A percentile compares a stretch with the other conserved stretches of the same genome.
Conservation (phyloP, 2,797 vertebrate species). For the Brachyalestes nurse region DNA sequence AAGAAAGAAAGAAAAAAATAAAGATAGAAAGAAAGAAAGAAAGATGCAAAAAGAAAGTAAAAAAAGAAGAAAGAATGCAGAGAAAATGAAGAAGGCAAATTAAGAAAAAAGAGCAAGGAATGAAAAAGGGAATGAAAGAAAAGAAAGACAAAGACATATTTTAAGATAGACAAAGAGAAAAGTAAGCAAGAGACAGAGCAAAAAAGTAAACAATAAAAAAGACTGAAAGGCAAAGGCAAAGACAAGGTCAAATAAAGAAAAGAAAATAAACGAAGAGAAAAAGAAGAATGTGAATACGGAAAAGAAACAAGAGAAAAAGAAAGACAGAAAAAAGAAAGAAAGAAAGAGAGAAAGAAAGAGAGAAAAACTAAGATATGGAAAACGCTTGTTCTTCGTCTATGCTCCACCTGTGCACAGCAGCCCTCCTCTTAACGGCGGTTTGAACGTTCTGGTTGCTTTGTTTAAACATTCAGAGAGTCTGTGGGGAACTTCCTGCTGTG, state of each 20-base stretch:
- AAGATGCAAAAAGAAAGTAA: not conserved
- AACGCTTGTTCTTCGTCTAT: not conserved
- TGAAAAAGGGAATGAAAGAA: not conserved
- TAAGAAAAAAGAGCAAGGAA: not conserved
- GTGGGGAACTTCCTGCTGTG: not conserved
- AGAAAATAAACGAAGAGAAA: too few relatives aligned
- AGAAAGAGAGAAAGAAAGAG: not conserved
- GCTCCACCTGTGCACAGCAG: not conserved
- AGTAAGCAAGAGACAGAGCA: not conserved
- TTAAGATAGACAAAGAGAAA: not conserved
- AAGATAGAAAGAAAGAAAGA: not conserved
- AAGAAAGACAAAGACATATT: too few relatives aligned
- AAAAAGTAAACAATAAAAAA: not conserved
- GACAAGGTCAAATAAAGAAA: not conserved
- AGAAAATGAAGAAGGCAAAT: not conserved
- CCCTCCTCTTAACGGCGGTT: not conserved
- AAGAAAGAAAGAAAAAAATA: not conserved
- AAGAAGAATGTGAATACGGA: not conserved
- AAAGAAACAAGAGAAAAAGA: not conserved
- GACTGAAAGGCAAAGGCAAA: not conserved
- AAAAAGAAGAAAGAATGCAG: not conserved
- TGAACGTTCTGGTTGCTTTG: not conserved
- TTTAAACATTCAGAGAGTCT: slow-evolving; percentile 8
- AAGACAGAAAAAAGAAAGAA: not conserved
- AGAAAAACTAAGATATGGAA: not conserved